phyloP scores from a whole-genome alignment of 2,797 vertebrate species.

The Enteromius thamalakanensis region DNA sequence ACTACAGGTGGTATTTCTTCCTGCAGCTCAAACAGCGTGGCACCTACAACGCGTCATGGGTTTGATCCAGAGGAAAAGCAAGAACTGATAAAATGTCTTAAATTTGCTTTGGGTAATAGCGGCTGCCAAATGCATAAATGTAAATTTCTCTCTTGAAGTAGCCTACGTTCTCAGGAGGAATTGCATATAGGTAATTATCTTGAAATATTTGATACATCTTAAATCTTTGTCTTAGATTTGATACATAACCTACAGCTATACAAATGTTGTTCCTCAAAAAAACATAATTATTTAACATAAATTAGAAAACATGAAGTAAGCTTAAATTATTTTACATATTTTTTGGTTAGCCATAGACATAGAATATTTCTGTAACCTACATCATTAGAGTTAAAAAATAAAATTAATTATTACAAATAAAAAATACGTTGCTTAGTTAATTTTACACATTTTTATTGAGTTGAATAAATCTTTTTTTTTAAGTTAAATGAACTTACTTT shows the following conservation, averaged over 20 bases:
- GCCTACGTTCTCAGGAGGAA: background rate
- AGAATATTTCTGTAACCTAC: background rate
- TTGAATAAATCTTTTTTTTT: background rate
- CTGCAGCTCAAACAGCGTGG: slow-evolving; percentile 54
- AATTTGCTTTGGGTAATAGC: background rate
- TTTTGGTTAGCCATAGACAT: background rate
- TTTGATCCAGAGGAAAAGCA: background rate
- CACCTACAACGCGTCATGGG: background rate
- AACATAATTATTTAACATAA: background rate
- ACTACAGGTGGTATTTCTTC: slow-evolving; percentile 63
- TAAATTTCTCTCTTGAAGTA: background rate
- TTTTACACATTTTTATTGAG: background rate
- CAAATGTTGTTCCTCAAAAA: background rate
- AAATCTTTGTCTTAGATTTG: background rate
- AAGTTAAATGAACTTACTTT: background rate
- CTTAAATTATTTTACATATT: background rate
- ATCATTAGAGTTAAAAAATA: background rate
- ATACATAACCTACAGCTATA: background rate
- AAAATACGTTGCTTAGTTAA: background rate
- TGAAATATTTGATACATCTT: background rate
- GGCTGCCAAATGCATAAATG: too few relatives aligned
- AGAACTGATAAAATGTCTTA: background rate
- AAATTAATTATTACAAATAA: too few relatives aligned
- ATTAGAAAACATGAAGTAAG: background rate
- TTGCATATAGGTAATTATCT: background rate